These are phyloP conservation scores for Leptogaster cylindrica DNA, from an alignment of 2,888 invertebrate species.

Conservation along the genomic window DNA sequence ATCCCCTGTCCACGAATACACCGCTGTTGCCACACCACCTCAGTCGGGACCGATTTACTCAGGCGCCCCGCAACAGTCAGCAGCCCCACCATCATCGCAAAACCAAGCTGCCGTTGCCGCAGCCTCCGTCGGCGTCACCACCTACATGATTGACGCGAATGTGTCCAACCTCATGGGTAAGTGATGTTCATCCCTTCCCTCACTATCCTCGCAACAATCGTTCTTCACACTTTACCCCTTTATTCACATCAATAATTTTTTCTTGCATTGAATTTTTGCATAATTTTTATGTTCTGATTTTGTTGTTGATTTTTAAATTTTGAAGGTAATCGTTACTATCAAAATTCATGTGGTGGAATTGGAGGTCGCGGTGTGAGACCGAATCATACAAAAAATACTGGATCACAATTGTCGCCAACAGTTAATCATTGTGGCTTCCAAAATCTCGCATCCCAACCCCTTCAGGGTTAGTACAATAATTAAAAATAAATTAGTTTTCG, in stretches of 20 bases:
- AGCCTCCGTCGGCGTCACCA: conserved; percentile 13
- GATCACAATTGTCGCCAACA: conserved; percentile 49
- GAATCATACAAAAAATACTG: not conserved
- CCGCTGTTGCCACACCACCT: conserved; percentile 5
- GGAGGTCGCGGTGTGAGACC: not conserved
- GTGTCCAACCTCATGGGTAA: conserved; percentile 48
- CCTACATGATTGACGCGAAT: conserved; percentile 43
- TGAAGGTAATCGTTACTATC: conserved; percentile 43
- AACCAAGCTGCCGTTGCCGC: conserved; percentile 14
- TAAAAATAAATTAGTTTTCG: not conserved
- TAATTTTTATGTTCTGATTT: not conserved
- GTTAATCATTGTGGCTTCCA: conserved; percentile 68
- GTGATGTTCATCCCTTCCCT: not conserved
- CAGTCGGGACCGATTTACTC: conserved; percentile 7
- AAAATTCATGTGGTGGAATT: conserved; percentile 51
- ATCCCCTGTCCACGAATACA: conserved; percentile 22
- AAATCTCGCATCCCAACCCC: conserved; percentile 65
- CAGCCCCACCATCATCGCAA: not conserved
- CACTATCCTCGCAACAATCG: too few relatives aligned
- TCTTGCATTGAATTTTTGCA: not conserved
- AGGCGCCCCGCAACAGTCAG: not conserved
- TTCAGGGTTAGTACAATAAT: conserved; percentile 39
- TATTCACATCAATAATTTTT: not conserved
- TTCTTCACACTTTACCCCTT: too few relatives aligned
- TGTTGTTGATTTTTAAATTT: not conserved